phyloP scores from a whole-genome alignment of 2,113 vertebrate species.

The Etia nguti region DNA sequence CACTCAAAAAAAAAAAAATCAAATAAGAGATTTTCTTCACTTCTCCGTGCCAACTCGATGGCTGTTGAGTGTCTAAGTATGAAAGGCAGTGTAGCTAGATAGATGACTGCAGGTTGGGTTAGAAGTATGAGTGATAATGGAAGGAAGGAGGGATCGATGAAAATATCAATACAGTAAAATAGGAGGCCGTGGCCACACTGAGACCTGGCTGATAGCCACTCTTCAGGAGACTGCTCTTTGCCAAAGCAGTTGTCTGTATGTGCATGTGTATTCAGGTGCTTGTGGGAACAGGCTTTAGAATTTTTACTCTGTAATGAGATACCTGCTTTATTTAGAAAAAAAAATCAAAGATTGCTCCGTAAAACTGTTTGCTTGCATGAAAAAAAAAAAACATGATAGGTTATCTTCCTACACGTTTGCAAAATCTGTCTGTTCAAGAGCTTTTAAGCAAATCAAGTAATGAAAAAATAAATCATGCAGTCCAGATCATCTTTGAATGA shows the following conservation, averaged over 20 bases:
- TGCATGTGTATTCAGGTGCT: background rate
- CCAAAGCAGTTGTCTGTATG: background rate
- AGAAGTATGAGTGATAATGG: constrained; percentile 59
- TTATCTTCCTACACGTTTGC: background rate
- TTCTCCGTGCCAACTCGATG: background rate
- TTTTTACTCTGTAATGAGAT: background rate
- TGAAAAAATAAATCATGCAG: background rate
- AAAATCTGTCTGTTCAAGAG: background rate
- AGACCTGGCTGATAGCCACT: constrained; percentile 38
- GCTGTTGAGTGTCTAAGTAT: constrained; percentile 20
- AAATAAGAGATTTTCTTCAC: constrained; percentile 15
- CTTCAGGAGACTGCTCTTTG: constrained; percentile 13
- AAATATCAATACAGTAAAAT: constrained; percentile 67
- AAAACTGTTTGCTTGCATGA: background rate
- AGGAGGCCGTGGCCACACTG: background rate
- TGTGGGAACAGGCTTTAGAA: background rate
- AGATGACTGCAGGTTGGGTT: constrained; percentile 24
- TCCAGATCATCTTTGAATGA: background rate
- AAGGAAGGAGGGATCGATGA: constrained; percentile 56
- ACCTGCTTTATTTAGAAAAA: background rate
- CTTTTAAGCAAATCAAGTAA: background rate
- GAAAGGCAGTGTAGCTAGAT: constrained; percentile 30
- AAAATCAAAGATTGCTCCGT: background rate
- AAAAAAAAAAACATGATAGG: background rate
- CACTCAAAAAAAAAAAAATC: constrained; percentile 19